Evolutionary conservation across 2,113 vertebrate genomes (phyloP).

Genomic region (Alaudala cheleensis): DNA sequence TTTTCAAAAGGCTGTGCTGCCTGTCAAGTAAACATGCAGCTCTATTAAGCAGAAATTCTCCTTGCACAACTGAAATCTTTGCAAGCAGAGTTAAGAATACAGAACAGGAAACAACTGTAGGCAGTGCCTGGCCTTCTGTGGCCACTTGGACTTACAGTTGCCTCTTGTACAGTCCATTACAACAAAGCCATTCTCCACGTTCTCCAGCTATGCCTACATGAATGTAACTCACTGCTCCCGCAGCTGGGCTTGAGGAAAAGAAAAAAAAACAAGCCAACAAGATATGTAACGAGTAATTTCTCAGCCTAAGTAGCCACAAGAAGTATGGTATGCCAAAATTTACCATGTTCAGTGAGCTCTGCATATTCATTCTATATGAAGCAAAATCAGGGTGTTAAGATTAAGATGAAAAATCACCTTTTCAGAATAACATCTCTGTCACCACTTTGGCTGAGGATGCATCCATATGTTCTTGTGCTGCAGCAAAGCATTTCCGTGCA

Average conservation of each 20-base stretch:
- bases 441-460: constrained; percentile 83
- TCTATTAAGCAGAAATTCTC: neutral
- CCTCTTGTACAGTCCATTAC: neutral
- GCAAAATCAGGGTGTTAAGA: neutral
- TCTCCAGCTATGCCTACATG: neutral
- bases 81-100: neutral
- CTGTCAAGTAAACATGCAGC: neutral
- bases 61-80: neutral
- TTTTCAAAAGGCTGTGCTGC: neutral
- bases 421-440: constrained; percentile 90
- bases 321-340: neutral
- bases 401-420: constrained; percentile 71
- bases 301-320: neutral
- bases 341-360: neutral
- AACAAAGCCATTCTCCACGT: neutral
- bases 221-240: neutral
- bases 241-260: neutral
- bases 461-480: constrained; percentile 86
- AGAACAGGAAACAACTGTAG: neutral
- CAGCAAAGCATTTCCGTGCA: constrained; percentile 83
- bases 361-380: neutral
- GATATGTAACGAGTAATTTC: neutral
- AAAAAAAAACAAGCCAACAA: neutral
- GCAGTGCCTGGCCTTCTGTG: neutral
- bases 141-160: neutral